Base-by-base conservation (phyloP, 1,140 invertebrate species). In the Dolichoris vasculosae region DNA sequence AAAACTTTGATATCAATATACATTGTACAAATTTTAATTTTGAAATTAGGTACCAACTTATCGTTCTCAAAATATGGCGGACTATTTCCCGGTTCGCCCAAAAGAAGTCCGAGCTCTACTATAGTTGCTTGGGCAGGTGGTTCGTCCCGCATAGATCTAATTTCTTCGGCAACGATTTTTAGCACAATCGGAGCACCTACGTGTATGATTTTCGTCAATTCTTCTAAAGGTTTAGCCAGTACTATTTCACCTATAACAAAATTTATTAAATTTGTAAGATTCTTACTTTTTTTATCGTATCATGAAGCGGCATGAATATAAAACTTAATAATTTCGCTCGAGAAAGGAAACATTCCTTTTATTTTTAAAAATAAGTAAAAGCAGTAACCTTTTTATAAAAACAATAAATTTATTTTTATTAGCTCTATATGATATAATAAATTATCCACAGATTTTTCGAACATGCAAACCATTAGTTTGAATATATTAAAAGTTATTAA, bases 151-250 rank as follows among this genome's bases (percentile, higher is more conserved):
- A 94, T 95, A 87, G 89, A 95, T 92, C 93, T 91, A 82, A 98
- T 95, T 93, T 98, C 97, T 90, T 97, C 97, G 23, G 97, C 97
- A 40, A 97, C 95, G 35, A 98, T 95, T 7, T 96, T 97, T 59
- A 98, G 94, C 55, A 97, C 94, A 69, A 98, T 96, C 20, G 97
- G 97, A 83, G 97, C 95, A 64, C 96, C 96, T 26, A 95, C 94
- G 88, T 96, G 95, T 35, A 96, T 96, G 87, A 97, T 96, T 82
- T 96, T 94, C 55, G 95, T 95, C 86, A 98, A 95, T 87, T 97
- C 96, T 85, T 96, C 95, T 43, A 97, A 91, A 6, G 97, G 95
- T 82, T 95, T 94, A 55, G 95, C 95, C 46, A 98, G 92, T 80
- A 94, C 95, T 82, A 98, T 95, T 93, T 97, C 96, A 89, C 97